These are phyloP conservation scores for Apteryx mantelli DNA, from an alignment of 2,113 vertebrate species.

Conservation along the genomic window DNA sequence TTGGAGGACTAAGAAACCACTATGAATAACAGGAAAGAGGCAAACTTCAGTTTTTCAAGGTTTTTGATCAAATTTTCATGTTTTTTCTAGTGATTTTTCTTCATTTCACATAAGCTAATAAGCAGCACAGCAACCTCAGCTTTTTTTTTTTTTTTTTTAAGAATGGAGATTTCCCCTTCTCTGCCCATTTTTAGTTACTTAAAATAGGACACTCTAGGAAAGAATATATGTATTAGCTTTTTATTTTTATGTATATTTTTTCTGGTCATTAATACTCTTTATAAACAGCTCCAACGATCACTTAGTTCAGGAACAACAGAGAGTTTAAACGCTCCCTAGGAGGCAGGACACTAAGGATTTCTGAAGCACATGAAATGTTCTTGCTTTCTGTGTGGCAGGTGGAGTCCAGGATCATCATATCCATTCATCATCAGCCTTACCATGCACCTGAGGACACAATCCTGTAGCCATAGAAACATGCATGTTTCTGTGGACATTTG, in stretches of 20 bases:
- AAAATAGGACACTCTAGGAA: background rate
- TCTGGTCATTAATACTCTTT: background rate
- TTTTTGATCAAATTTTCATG: background rate
- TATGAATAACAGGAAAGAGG: background rate
- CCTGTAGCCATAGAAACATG: conserved; percentile 80
- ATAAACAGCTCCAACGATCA: background rate
- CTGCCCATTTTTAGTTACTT: background rate
- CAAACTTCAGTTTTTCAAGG: background rate
- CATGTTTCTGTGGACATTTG: conserved; percentile 63
- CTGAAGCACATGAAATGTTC: background rate
- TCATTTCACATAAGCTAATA: background rate
- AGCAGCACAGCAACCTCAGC: background rate
- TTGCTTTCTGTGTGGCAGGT: background rate
- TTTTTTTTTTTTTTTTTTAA: background rate
- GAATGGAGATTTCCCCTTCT: background rate
- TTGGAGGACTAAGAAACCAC: background rate
- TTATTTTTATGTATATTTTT: background rate
- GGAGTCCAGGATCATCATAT: background rate
- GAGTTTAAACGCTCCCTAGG: background rate
- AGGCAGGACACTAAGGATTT: background rate
- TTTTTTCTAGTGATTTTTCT: background rate
- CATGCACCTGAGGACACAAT: conserved; percentile 6
- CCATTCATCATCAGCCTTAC: conserved; percentile 10
- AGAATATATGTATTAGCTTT: background rate
- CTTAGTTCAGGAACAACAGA: background rate